Evolutionary conservation across 2,113 vertebrate genomes (phyloP).

Genomic region (Corvus moneduloides): DNA sequence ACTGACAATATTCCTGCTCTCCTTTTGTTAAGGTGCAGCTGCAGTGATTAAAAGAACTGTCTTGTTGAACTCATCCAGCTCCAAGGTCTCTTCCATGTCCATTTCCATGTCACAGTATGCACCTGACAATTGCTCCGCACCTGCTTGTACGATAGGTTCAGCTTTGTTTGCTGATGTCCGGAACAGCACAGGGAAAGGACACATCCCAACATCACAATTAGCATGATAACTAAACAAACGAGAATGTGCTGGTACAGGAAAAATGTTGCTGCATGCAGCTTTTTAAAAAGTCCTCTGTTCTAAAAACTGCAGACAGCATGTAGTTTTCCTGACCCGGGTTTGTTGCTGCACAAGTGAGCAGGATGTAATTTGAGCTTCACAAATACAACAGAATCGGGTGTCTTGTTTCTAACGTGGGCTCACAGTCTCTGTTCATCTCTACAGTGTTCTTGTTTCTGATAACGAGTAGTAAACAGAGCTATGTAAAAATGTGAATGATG

Average conservation of each 20-base stretch:
- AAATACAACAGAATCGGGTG: not conserved
- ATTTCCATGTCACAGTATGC: not conserved
- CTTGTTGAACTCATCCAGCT: not conserved
- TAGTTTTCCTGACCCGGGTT: not conserved
- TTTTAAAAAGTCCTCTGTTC: slow-evolving; percentile 34
- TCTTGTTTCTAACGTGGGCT: not conserved
- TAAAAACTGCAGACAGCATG: not conserved
- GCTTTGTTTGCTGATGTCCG: not conserved
- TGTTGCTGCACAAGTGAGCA: not conserved
- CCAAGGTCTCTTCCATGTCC: not conserved
- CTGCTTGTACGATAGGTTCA: rapidly evolving
- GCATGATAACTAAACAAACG: not conserved
- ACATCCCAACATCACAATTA: not conserved
- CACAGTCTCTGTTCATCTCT: not conserved
- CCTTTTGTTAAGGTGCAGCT: not conserved
- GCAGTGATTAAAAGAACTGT: not conserved
- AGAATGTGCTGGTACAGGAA: slow-evolving; percentile 44
- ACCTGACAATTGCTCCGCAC: not conserved
- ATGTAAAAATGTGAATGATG: not conserved
- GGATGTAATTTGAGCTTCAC: not conserved
- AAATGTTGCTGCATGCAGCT: slow-evolving; percentile 38
- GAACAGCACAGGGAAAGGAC: not conserved
- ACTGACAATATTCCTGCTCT: not conserved
- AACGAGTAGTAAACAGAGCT: not conserved
- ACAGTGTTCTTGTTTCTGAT: not conserved